Conservation (phyloP, 2,888 invertebrate species). For the Zeuzera pyrina region DNA sequence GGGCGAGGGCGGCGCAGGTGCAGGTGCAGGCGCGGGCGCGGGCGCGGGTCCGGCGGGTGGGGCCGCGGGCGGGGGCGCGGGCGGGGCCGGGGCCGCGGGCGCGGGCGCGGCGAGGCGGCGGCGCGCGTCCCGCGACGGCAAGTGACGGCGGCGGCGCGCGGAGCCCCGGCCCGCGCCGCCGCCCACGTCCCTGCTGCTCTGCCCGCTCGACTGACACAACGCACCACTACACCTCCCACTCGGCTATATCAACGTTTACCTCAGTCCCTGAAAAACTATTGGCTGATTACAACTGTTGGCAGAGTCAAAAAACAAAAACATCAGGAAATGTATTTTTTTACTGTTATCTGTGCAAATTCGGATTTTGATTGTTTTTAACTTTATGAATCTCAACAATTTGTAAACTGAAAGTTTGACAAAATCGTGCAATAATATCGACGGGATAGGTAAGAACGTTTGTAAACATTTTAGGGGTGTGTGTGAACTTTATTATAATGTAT, state of each 20-base stretch:
- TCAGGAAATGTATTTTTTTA: too few relatives aligned
- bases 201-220: conserved; percentile 21
- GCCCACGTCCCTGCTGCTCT: conserved; percentile 18
- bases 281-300: conserved; percentile 11
- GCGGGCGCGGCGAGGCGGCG: conserved; percentile 66
- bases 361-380: too few relatives aligned
- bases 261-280: conserved; percentile 6
- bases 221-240: conserved; percentile 4
- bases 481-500: too few relatives aligned
- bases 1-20: conserved; percentile 9
- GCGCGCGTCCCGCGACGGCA: conserved; percentile 80
- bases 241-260: conserved; percentile 6
- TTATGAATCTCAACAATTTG: too few relatives aligned
- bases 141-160: conserved; percentile 79
- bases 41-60: conserved; percentile 80
- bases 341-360: too few relatives aligned
- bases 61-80: conserved; percentile 79
- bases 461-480: too few relatives aligned
- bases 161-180: conserved; percentile 26
- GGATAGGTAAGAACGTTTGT: too few relatives aligned
- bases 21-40: conserved; percentile 54
- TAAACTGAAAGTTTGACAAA: too few relatives aligned
- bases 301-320: too few relatives aligned
- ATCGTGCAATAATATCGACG: too few relatives aligned
- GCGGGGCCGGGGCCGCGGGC: conserved; percentile 32